These are phyloP conservation scores for Glaucomys volans DNA, from an alignment of 2,113 vertebrate species.

Conservation along the genomic window DNA sequence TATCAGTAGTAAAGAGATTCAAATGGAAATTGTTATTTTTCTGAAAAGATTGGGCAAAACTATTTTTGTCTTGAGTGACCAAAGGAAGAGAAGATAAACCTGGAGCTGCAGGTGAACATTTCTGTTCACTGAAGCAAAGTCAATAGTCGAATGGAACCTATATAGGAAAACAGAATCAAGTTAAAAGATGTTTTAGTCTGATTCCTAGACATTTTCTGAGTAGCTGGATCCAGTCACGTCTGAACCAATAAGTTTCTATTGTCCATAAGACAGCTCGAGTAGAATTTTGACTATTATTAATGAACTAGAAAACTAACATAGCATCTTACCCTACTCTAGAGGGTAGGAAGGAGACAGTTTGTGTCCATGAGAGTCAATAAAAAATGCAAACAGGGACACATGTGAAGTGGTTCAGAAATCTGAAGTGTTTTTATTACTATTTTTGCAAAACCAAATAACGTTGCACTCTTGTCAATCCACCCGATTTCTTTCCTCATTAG, in stretches of 20 bases:
- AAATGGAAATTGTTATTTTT: not conserved
- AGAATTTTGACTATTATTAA: not conserved
- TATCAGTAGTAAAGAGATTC: not conserved
- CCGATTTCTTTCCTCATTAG: not conserved
- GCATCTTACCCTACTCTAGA: not conserved
- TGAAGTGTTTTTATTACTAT: not conserved
- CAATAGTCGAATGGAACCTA: not conserved
- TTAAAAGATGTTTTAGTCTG: not conserved
- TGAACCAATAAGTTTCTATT: not conserved
- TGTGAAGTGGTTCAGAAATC: not conserved
- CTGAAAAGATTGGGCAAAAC: not conserved
- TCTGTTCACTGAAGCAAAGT: not conserved
- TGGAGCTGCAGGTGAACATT: not conserved
- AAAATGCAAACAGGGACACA: not conserved
- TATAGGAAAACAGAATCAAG: not conserved
- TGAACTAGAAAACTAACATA: not conserved
- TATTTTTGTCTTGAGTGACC: not conserved
- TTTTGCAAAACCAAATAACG: not conserved
- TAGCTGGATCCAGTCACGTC: not conserved
- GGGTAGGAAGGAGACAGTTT: not conserved
- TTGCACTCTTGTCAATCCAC: not conserved
- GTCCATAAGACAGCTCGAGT: not conserved
- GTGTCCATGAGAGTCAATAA: not conserved
- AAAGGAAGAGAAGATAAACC: not conserved
- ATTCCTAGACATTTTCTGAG: not conserved